Evolutionary conservation across 2,113 vertebrate species (phyloP).

Genomic region (Ophiodon elongatus): DNA sequence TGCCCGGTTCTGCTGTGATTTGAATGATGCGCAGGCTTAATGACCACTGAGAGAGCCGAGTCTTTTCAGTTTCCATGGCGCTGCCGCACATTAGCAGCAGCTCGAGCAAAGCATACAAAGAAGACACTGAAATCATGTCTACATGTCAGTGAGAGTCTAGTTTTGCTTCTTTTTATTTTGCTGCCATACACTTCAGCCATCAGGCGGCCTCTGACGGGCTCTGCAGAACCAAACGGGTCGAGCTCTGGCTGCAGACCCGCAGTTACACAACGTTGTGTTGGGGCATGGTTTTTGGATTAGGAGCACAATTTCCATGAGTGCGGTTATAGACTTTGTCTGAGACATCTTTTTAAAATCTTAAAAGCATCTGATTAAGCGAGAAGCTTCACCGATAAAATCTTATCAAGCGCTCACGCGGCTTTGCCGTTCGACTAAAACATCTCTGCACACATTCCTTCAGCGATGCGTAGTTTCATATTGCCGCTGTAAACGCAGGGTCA

Average conservation of each 20-base stretch:
- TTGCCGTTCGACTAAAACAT: too few relatives aligned
- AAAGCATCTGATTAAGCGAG: neutral
- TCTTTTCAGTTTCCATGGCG: slow-evolving; percentile 51
- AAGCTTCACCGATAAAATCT: neutral
- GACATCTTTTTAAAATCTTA: neutral
- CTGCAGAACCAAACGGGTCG: neutral
- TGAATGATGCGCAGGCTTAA: slow-evolving; percentile 55
- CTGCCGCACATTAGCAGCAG: slow-evolving; percentile 17
- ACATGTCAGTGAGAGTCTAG: slow-evolving; percentile 18
- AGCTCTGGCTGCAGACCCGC: neutral
- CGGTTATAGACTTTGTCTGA: too few relatives aligned
- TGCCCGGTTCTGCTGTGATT: slow-evolving; percentile 57
- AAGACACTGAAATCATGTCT: slow-evolving; percentile 15
- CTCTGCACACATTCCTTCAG: neutral
- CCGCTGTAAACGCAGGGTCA: too few relatives aligned
- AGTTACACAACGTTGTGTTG: neutral
- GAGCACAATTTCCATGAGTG: neutral
- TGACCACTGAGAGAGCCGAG: slow-evolving; percentile 56
- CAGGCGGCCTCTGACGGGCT: neutral
- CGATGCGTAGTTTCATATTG: neutral
- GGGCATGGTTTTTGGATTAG: neutral
- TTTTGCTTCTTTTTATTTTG: slow-evolving; percentile 13
- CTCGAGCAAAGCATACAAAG: slow-evolving; percentile 4
- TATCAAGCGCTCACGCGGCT: neutral
- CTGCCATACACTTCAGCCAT: slow-evolving; percentile 3